Evolutionary conservation across 2,888 invertebrate genomes (phyloP).

Genomic region (Hybos culiciformis): DNA sequence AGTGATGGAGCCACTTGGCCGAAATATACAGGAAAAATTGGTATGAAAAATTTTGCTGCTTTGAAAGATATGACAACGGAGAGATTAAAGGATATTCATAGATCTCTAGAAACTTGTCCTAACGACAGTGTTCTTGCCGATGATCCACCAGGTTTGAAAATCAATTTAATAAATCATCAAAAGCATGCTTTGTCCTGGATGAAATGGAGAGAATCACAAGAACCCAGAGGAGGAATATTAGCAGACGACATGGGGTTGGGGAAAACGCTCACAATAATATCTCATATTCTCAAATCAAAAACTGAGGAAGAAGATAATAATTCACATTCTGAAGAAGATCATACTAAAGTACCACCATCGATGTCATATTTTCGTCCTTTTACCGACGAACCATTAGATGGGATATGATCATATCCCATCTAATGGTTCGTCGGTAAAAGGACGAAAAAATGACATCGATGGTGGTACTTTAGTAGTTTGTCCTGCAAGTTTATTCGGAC

Average conservation of each 20-base stretch:
- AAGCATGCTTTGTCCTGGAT: constrained; percentile 78
- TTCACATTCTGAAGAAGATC: too few relatives aligned
- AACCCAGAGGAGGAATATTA: constrained; percentile 73
- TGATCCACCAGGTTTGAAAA: constrained; percentile 48
- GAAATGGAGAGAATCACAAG: constrained; percentile 76
- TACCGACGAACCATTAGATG: too few relatives aligned
- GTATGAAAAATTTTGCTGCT: constrained; percentile 51
- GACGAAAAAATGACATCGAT: constrained; percentile 31
- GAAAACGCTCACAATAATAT: constrained; percentile 73
- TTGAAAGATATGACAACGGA: constrained; percentile 59
- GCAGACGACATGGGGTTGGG: constrained; percentile 42
- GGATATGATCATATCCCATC: too few relatives aligned
- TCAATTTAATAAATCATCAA: constrained; percentile 70
- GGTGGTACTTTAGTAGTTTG: constrained; percentile 82
- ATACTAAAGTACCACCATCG: too few relatives aligned
- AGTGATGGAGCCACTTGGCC: constrained; percentile 30
- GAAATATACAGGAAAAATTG: constrained; percentile 34
- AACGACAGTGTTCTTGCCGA: constrained; percentile 41
- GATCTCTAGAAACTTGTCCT: constrained; percentile 54
- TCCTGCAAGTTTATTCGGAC: constrained; percentile 79
- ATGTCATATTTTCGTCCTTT: too few relatives aligned
- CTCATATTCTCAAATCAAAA: constrained; percentile 48
- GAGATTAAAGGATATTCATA: constrained; percentile 55
- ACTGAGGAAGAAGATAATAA: constrained; percentile 24
- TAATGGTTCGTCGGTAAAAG: constrained; percentile 25